Base-by-base conservation (phyloP, 1,140 invertebrate genomes). In the Dendroctonus valens region DNA sequence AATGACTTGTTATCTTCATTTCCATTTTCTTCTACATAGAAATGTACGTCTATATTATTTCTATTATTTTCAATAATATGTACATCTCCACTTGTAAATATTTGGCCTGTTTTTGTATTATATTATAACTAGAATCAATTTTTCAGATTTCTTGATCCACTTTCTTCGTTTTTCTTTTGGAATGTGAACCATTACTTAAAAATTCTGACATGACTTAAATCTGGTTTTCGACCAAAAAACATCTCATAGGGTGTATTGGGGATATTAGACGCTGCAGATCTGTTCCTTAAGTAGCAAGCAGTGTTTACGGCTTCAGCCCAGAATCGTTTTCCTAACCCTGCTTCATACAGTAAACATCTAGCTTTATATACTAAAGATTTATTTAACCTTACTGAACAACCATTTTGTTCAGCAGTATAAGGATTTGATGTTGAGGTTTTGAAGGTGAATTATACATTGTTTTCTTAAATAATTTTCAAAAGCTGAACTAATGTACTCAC, bases 241-340 rank as follows among this genome's bases (percentile, higher is more conserved):
- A 66, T 40, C 63, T 73, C 68, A 61, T 64, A 73, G 51, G 72
- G 72, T 55, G 67, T 73, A 57, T 59, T 66, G 0, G 52, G 41
- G 14, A 70, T 41, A 9, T 58, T 62, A 37, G 59, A 14, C 11
- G 55, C 66, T 40, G 70, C 59, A 42, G 58, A 61, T 52, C 79
- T 69, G 70, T 83, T 83, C 62, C 73, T 65, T 11, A 82, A 52
- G 69, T 83, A 83, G 7, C 74, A 75, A 7, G 81, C 81, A 46
- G 77, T 80, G 48, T 70, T 68, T 0, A 79, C 71, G 38, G 80
- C 78, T 69, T 81, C 77, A 7, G 76, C 77, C 79, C 79, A 82
- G 69, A 78, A 77, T 9, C 49, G 57, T 41, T 71, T 71, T 8
- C 65, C 41, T 11, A 82, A 41, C 7, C 70, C 50, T 41, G 70